These are phyloP conservation scores for Sebastes steindachneri DNA, from an alignment of 2,797 vertebrate genomes.

Conservation along the genomic window DNA sequence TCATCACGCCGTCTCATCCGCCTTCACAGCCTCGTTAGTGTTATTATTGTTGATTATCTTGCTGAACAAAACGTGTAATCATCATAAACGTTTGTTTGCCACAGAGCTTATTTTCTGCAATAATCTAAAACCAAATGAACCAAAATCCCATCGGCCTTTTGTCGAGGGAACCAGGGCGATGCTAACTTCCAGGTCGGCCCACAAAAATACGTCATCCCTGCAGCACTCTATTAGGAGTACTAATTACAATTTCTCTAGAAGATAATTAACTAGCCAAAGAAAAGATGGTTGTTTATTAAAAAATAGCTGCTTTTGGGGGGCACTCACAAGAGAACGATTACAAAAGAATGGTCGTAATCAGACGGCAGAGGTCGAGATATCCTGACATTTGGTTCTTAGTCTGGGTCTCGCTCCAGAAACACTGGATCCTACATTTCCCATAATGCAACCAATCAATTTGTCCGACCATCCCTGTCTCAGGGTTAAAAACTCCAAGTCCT, in stretches of 20 bases:
- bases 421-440: background rate
- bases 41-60: too few species aligned
- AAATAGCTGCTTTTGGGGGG: background rate
- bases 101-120: too few species aligned
- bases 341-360: background rate
- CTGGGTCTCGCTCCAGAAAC: background rate
- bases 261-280: background rate
- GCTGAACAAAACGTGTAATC: too few species aligned
- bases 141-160: too few species aligned
- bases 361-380: background rate
- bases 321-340: too few species aligned
- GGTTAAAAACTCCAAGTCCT: background rate
- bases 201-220: too few species aligned
- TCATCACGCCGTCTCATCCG: too few species aligned
- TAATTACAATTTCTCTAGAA: background rate
- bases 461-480: background rate
- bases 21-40: too few species aligned
- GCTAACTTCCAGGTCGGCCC: too few species aligned
- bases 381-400: background rate
- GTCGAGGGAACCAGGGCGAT: too few species aligned
- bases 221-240: background rate
- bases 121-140: too few species aligned
- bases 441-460: background rate
- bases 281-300: background rate
- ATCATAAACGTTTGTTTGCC: too few species aligned